Percentiles rank a stretch among this genome's conserved stretches.
phyloP scores from a whole-genome alignment of 1,140 invertebrate species.

The Panagrolaimus sp. region DNA sequence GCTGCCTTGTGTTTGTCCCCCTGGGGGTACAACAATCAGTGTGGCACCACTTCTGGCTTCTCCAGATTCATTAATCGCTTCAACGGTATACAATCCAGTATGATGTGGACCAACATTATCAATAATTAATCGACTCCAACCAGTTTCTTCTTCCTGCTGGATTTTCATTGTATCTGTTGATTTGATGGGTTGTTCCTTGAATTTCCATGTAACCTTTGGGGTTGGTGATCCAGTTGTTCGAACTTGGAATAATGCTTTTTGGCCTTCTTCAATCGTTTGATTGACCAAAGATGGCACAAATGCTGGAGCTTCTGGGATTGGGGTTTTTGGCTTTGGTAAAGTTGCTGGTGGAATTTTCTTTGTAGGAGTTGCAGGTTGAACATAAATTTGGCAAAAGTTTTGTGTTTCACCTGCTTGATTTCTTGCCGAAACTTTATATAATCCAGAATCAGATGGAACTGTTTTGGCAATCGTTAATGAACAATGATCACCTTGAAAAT shows the following conservation, averaged over 20 bases:
- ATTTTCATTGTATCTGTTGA: conserved; percentile 59
- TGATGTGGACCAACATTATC: conserved; percentile 62
- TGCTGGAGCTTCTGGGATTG: conserved; percentile 26
- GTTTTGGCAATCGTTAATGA: conserved; percentile 37
- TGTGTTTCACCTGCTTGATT: conserved; percentile 61
- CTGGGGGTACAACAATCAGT: conserved; percentile 66
- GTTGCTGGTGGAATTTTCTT: conserved; percentile 44
- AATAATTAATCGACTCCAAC: conserved; percentile 46
- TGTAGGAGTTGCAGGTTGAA: conserved; percentile 22
- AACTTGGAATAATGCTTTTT: conserved; percentile 57
- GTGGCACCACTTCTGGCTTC: conserved; percentile 75
- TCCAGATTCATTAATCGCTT: conserved; percentile 70
- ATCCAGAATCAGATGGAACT: conserved; percentile 39
- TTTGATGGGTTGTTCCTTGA: conserved; percentile 59
- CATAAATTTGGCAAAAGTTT: conserved; percentile 58
- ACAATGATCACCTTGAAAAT: conserved; percentile 54
- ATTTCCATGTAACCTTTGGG: conserved; percentile 62
- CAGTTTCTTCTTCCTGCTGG: conserved; percentile 34
- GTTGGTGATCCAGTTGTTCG: conserved; percentile 61
- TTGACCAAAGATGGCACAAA: conserved; percentile 44
- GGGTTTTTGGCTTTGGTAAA: conserved; percentile 44
- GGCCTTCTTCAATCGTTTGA: conserved; percentile 55
- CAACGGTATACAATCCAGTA: conserved; percentile 73
- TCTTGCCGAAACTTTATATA: conserved; percentile 52
- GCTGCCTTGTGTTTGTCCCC: not conserved